Base-by-base conservation (phyloP, 2,888 invertebrate genomes). In the Eurois occulta region DNA sequence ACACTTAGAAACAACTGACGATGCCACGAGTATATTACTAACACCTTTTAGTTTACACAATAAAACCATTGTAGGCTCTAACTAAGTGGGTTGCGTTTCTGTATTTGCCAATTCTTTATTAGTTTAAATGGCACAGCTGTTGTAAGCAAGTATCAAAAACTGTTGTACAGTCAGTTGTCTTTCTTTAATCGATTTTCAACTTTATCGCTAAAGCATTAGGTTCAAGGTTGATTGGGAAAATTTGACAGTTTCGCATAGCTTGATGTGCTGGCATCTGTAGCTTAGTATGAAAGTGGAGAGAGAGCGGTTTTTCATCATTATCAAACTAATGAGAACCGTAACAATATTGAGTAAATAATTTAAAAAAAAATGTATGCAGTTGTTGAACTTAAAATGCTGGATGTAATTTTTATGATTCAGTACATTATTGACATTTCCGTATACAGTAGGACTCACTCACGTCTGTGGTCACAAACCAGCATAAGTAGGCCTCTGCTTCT, bases 41-140 rank as follows among this genome's bases (percentile, higher is more conserved):
- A 69, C 84, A 84, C 75, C 75, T 83, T 60, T 75, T 32, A 18
- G 72, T 75, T 75, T 83, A 86, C 75, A 84, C 84, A 84, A 74
- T 84, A 71, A 75, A 78, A 78, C 84, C 75, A 86, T 83, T 84
- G 84, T 83, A 58, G 43, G 46, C 38, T 84, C 52, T 75, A 48
- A 60, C 43, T 77, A 84, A 77, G 64, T 81, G 72, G 62, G 76
- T 81, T 70, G 72, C 65, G 68, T 38, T 65, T 69, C 32, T 46
- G 24, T 79, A 60, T 65, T 81, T 81, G 72, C 86, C 86, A 73
- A 81, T 85, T 65, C 2, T 43, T 68, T 48, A 58, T 52, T 78
- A 48, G 46, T 81, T 67, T 66, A 62, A n/a, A 70, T 69, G 32
- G 52, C 58, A 48, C 65, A 65, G 65, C n/a, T n/a, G 41, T 64